Conservation (phyloP, 2,113 vertebrate genomes). For the Sinocyclocheilus rhinocerous region DNA sequence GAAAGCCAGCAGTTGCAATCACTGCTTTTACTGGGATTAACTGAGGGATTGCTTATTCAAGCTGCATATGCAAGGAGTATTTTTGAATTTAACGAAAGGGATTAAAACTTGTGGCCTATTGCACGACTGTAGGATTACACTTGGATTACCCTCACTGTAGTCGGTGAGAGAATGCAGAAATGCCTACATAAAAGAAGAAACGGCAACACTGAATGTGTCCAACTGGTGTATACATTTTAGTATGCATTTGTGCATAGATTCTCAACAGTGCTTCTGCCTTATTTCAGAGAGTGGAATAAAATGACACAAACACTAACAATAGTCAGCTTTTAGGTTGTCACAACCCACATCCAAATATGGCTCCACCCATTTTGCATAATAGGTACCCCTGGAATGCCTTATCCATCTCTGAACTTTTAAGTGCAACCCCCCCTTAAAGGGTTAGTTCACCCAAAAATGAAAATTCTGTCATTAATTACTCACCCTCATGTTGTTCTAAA, state of each 20-base stretch:
- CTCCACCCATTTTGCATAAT: slow-evolving; percentile 42
- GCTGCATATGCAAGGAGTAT: slow-evolving; percentile 68
- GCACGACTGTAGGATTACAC: slow-evolving; percentile 70
- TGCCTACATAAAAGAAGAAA: slow-evolving; percentile 53
- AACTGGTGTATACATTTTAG: slow-evolving; percentile 67
- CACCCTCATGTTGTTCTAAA: too few relatives aligned
- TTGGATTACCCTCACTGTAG: slow-evolving; percentile 49
- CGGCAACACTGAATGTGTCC: slow-evolving; percentile 63
- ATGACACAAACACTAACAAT: slow-evolving; percentile 47
- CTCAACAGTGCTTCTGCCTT: slow-evolving; percentile 71
- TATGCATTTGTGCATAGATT: slow-evolving; percentile 69
- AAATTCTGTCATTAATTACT: too few relatives aligned
- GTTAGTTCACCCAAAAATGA: too few relatives aligned
- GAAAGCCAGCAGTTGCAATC: slow-evolving; percentile 65
- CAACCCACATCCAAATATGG: slow-evolving; percentile 29
- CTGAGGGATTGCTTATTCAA: slow-evolving; percentile 66
- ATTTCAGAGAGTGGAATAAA: slow-evolving; percentile 56
- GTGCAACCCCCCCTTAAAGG: slow-evolving; percentile 26
- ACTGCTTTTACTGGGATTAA: slow-evolving; percentile 66
- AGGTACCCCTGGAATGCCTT: slow-evolving; percentile 67
- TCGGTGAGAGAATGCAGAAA: slow-evolving; percentile 66
- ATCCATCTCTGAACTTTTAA: slow-evolving; percentile 62
- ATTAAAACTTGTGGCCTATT: slow-evolving; percentile 67
- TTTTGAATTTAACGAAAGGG: slow-evolving; percentile 63
- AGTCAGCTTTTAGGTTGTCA: slow-evolving; percentile 51